These are phyloP conservation scores for Agriopis marginaria DNA, from an alignment of 2,888 invertebrate genomes.

Conservation along the genomic window DNA sequence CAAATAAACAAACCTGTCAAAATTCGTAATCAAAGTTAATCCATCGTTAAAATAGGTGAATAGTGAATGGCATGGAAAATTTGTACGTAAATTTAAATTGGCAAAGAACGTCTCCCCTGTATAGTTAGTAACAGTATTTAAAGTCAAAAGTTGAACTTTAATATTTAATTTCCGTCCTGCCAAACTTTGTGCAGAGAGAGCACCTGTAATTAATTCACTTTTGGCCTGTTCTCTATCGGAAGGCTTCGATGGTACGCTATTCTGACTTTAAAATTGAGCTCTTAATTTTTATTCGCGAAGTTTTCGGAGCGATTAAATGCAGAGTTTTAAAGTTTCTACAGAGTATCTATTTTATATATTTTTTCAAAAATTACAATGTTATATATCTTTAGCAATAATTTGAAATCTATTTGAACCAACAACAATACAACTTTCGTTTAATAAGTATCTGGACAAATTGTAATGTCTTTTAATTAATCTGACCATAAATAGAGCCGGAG, in stretches of 20 bases:
- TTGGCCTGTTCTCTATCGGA: constrained; percentile 40
- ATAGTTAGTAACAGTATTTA: constrained; percentile 29
- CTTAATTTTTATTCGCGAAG: constrained; percentile 38
- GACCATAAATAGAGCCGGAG: neutral
- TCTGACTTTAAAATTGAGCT: constrained; percentile 33
- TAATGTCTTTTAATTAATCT: too few relatives aligned
- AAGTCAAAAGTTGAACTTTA: constrained; percentile 35
- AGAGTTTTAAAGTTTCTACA: constrained; percentile 5
- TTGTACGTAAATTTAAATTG: constrained; percentile 21
- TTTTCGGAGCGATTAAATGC: constrained; percentile 27
- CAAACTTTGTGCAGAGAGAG: constrained; percentile 36
- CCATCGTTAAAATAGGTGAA: too few relatives aligned
- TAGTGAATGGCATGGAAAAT: neutral
- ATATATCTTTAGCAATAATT: too few relatives aligned
- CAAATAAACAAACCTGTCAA: too few relatives aligned
- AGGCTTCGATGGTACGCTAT: constrained; percentile 29
- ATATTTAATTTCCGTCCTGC: constrained; percentile 43
- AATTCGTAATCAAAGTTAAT: too few relatives aligned
- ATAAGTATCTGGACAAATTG: too few relatives aligned
- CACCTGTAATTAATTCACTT: constrained; percentile 44
- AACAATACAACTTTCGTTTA: too few relatives aligned
- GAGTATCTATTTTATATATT: neutral
- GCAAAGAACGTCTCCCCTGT: constrained; percentile 19
- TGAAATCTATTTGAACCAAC: too few relatives aligned
- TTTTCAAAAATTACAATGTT: neutral